Conservation (phyloP, 2,888 invertebrate genomes). For the Caenorhabditis zanzibari region DNA sequence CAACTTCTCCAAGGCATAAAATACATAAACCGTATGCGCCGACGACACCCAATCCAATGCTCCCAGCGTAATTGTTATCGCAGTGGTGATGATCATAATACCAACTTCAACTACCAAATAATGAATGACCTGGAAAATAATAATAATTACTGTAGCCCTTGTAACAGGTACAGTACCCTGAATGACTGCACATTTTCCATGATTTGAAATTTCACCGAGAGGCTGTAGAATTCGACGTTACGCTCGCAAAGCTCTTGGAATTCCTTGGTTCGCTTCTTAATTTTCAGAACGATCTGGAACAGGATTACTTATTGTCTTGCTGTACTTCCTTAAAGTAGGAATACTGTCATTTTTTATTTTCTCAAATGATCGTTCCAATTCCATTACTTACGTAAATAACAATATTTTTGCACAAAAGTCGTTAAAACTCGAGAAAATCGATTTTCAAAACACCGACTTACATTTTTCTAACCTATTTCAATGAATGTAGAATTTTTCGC, state of each 20-base stretch:
- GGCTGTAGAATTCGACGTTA: slow-evolving; percentile 42
- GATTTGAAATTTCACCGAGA: slow-evolving; percentile 48
- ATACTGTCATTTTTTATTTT: too few relatives aligned
- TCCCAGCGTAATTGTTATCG: slow-evolving; percentile 15
- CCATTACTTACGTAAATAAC: too few relatives aligned
- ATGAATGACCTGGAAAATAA: slow-evolving; percentile 27
- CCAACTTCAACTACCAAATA: slow-evolving; percentile 28
- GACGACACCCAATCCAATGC: slow-evolving; percentile 11
- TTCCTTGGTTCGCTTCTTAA: slow-evolving; percentile 17
- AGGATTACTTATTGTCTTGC: neutral
- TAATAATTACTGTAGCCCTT: too few relatives aligned
- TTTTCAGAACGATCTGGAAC: slow-evolving; percentile 10
- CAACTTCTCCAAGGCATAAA: slow-evolving; percentile 39
- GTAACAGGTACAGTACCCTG: too few relatives aligned
- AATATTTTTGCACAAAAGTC: too few relatives aligned
- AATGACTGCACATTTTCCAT: slow-evolving; percentile 36
- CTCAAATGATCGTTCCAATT: too few relatives aligned
- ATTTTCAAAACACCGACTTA: too few relatives aligned
- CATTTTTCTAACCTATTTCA: too few relatives aligned
- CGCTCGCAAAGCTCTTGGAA: slow-evolving; percentile 22
- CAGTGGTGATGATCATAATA: slow-evolving; percentile 18
- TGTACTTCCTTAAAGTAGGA: too few relatives aligned
- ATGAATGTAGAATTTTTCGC: too few relatives aligned
- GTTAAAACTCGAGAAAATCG: too few relatives aligned
- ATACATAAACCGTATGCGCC: slow-evolving; percentile 19